phyloP scores from a whole-genome alignment of 2,888 invertebrate species.

The Sussaba pulchella region DNA sequence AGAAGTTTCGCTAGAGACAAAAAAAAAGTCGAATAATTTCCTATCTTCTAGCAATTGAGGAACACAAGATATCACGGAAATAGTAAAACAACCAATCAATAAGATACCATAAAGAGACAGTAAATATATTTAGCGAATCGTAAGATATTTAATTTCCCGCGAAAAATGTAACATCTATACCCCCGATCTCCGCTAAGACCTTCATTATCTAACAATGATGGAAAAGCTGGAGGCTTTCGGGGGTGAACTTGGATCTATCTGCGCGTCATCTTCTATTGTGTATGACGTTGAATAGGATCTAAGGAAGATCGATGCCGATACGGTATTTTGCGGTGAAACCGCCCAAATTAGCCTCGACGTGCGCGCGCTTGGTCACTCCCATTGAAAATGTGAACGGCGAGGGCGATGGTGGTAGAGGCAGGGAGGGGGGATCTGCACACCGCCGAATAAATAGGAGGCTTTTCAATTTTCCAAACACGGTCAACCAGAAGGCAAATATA shows the following conservation, averaged over 20 bases:
- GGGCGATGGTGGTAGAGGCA: conserved; percentile 20
- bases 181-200: no score
- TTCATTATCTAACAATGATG: conserved; percentile 47
- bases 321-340: conserved; percentile 60
- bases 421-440: conserved; percentile 8
- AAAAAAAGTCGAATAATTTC: no score
- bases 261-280: conserved; percentile 61
- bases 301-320: conserved; percentile 66
- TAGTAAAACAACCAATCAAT: no score
- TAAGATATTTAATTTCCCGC: no score
- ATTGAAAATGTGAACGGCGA: conserved; percentile 54
- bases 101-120: no score
- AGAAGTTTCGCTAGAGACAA: no score
- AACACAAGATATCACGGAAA: no score
- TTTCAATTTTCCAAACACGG: conserved; percentile 57
- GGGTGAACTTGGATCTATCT: conserved; percentile 53
- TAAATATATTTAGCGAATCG: no score
- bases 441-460: conserved; percentile 49
- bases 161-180: no score
- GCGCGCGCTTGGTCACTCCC: conserved; percentile 52
- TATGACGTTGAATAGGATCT: conserved; percentile 50
- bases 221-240: conserved; percentile 1
- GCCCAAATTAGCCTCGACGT: conserved; percentile 68
- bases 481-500: conserved; percentile 67
- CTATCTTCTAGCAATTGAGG: no score